Conservation (phyloP, 2,797 vertebrate genomes). For the Sebastes ruberrimus region DNA sequence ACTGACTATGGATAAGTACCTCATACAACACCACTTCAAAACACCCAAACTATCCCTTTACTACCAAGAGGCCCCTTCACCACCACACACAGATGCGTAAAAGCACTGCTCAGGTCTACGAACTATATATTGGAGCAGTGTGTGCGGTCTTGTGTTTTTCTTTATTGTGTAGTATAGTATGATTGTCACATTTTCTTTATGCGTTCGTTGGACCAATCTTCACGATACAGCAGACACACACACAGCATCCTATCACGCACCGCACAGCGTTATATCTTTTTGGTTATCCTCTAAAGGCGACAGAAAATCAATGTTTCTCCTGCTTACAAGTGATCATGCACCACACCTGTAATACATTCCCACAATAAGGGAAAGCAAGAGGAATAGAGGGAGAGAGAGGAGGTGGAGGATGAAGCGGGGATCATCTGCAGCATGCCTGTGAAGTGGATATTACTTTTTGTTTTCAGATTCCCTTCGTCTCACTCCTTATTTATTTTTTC, state of each 20-base stretch:
- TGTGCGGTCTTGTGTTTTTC: neutral
- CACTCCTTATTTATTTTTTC: neutral
- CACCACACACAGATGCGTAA: neutral
- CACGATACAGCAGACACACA: neutral
- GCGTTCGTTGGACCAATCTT: conserved; percentile 34
- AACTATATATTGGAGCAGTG: neutral
- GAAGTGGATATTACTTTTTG: conserved; percentile 67
- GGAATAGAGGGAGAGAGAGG: neutral
- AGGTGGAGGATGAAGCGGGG: conserved; percentile 25
- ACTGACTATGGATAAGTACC: too few relatives aligned
- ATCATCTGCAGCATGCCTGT: conserved; percentile 47
- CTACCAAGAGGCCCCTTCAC: neutral
- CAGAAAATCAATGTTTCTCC: conserved; percentile 69
- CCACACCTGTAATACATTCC: conserved; percentile 67
- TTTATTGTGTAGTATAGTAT: neutral
- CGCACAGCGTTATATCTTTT: conserved; percentile 56
- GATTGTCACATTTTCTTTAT: conserved; percentile 49
- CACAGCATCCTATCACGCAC: conserved; percentile 25
- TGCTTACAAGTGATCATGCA: conserved; percentile 66
- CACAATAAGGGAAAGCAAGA: conserved; percentile 55
- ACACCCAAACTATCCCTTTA: too few relatives aligned
- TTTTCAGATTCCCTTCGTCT: conserved; percentile 46
- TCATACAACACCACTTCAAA: too few relatives aligned
- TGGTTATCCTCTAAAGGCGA: conserved; percentile 65
- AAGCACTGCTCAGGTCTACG: neutral